These are phyloP conservation scores for Erinaceus europaeus DNA, from an alignment of 2,113 vertebrate genomes.

Conservation along the genomic window DNA sequence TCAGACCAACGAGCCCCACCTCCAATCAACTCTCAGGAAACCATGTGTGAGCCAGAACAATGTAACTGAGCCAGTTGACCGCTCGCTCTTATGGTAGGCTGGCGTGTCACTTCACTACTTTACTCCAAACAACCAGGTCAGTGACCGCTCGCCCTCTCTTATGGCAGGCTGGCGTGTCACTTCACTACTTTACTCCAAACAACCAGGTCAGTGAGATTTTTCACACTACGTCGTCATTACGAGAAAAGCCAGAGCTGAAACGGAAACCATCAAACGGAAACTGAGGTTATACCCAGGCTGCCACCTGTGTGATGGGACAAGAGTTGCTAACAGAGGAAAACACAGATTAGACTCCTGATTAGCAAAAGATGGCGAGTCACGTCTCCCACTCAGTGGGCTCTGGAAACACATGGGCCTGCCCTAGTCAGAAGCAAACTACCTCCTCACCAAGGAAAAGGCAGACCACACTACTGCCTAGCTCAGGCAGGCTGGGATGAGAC, in stretches of 20 bases:
- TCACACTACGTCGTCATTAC: not conserved
- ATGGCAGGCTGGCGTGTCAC: not conserved
- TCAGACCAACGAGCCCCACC: not conserved
- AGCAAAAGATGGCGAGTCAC: not conserved
- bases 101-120: not conserved
- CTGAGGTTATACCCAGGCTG: not conserved
- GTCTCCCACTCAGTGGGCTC: not conserved
- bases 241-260: not conserved
- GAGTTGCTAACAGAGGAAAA: not conserved
- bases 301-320: not conserved
- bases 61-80: too few relatives aligned
- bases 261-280: not conserved
- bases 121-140: not conserved
- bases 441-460: not conserved
- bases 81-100: not conserved
- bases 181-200: not conserved
- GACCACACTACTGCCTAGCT: not conserved
- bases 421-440: not conserved
- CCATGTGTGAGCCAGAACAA: slow-evolving; percentile 25
- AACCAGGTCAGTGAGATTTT: not conserved
- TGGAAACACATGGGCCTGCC: not conserved
- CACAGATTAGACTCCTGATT: not conserved
- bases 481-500: not conserved
- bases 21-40: not conserved
- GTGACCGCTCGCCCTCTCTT: too few relatives aligned